Evolutionary conservation across 2,113 vertebrate genomes (phyloP).

Genomic region (Piaya cayana): DNA sequence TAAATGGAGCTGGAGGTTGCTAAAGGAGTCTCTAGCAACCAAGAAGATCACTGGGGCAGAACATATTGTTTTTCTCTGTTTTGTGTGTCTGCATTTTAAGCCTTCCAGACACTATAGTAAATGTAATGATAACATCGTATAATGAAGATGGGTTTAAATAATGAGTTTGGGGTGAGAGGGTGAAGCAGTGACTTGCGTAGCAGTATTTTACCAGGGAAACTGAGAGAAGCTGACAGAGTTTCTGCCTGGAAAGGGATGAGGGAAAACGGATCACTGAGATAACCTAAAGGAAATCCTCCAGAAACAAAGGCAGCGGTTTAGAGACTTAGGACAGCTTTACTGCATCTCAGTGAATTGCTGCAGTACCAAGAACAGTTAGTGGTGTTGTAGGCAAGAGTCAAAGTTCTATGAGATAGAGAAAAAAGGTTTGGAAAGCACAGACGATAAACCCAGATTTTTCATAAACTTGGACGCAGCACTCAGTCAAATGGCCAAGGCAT

Average conservation of each 20-base stretch:
- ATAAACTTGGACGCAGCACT: neutral
- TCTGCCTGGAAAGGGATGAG: neutral
- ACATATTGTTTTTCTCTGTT: constrained; percentile 21
- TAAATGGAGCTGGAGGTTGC: constrained; percentile 19
- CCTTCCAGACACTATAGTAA: constrained; percentile 7
- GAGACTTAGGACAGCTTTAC: neutral
- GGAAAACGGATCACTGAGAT: neutral
- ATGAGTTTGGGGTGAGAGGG: neutral
- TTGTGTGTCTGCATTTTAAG: constrained; percentile 4
- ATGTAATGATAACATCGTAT: neutral
- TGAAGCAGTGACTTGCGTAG: neutral
- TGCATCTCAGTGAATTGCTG: neutral
- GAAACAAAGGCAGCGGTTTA: neutral
- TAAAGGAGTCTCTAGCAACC: constrained; percentile 14
- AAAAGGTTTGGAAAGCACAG: neutral
- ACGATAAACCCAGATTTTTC: neutral
- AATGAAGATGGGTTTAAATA: constrained; percentile 40
- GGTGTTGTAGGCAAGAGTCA: neutral
- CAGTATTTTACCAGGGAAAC: neutral
- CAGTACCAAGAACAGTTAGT: neutral
- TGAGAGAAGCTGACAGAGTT: neutral
- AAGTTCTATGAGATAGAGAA: neutral
- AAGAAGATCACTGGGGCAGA: constrained; percentile 1
- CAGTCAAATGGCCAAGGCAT: neutral
- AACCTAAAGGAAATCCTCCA: neutral